phyloP scores from a whole-genome alignment of 2,113 vertebrate species.

The Ctenodactylus gundi region DNA sequence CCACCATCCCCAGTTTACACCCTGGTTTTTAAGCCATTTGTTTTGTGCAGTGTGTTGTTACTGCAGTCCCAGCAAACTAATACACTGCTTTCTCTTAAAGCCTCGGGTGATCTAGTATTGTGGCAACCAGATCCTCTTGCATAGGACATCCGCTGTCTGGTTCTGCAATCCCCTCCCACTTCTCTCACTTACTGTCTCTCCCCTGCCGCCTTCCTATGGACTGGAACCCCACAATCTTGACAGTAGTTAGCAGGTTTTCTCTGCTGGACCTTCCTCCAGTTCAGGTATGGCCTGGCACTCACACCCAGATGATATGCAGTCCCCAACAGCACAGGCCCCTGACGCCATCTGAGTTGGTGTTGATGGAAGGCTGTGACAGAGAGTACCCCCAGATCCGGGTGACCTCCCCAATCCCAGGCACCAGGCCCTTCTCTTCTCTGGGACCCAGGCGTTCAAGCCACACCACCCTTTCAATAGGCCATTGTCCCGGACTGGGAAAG shows the following conservation, averaged over 20 bases:
- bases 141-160: too few relatives aligned
- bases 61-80: not conserved
- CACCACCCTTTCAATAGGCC: constrained; percentile 61
- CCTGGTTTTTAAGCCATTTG: not conserved
- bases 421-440: constrained; percentile 20
- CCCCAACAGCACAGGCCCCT: accelerated
- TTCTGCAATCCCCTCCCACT: not conserved
- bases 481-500: constrained; percentile 76
- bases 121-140: not conserved
- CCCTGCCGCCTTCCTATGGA: not conserved
- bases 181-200: not conserved
- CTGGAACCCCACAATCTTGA: accelerated
- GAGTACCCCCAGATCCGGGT: not conserved
- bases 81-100: not conserved
- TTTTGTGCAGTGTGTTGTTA: not conserved
- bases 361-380: not conserved
- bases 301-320: not conserved
- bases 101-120: accelerated
- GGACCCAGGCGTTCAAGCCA: constrained; percentile 33
- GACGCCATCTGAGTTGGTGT: not conserved
- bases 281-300: not conserved
- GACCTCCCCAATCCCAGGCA: not conserved
- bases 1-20: not conserved
- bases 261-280: not conserved
- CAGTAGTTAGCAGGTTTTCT: not conserved